Percentiles rank a stretch among this genome's conserved stretches.
Conservation (phyloP, 2,797 vertebrate species). For the Peromyscus nudipes region DNA sequence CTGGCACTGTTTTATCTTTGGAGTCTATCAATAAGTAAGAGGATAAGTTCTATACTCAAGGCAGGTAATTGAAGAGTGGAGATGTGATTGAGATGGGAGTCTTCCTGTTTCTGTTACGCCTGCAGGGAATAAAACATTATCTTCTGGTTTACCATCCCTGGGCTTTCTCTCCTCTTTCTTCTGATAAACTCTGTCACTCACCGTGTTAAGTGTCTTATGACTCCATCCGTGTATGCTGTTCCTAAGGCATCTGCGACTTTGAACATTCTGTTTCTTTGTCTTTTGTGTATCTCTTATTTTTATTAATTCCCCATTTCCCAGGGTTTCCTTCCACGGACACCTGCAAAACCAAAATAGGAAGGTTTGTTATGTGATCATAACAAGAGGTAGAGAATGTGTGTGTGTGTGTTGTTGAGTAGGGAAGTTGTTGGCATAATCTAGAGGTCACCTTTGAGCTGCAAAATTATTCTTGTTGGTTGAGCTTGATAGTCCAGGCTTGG, state of each 20-base stretch:
- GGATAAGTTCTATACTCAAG: background rate
- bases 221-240: background rate
- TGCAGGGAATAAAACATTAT: background rate
- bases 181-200: background rate
- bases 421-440: background rate
- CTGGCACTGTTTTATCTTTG: background rate
- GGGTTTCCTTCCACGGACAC: background rate
- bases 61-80: background rate
- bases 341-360: background rate
- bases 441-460: background rate
- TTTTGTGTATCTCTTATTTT: conserved; percentile 22
- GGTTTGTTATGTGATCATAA: background rate
- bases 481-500: background rate
- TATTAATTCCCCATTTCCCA: background rate
- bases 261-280: background rate
- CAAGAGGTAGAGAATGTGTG: background rate
- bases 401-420: background rate
- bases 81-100: background rate
- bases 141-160: background rate
- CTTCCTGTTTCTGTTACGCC: background rate
- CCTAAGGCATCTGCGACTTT: background rate
- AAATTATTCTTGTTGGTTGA: background rate
- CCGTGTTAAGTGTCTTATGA: fast-evolving
- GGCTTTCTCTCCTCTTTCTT: background rate
- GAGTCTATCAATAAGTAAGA: background rate